Evolutionary conservation across 2,888 invertebrate species (phyloP).

Genomic region (Seira ritae): DNA sequence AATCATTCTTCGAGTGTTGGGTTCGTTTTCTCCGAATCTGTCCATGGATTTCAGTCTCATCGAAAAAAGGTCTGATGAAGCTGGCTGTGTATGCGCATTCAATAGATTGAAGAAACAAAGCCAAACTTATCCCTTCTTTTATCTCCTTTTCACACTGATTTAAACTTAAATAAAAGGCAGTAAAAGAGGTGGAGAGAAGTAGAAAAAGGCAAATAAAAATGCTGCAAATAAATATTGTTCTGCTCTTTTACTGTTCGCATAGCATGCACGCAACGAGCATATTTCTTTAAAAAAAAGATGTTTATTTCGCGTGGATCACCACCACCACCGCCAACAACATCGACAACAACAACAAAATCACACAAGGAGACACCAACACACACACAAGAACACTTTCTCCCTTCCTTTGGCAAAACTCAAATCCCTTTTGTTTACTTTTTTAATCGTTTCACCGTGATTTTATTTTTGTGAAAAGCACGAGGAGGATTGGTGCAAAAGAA

Average conservation of each 20-base stretch:
- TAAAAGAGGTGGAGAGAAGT: too few relatives aligned
- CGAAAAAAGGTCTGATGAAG: too few relatives aligned
- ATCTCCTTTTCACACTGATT: constrained; percentile 5
- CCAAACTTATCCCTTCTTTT: neutral
- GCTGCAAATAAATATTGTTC: neutral
- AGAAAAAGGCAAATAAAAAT: too few relatives aligned
- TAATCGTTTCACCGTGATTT: neutral
- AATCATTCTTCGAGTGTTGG: neutral
- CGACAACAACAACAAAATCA: neutral
- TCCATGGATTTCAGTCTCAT: too few relatives aligned
- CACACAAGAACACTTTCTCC: neutral
- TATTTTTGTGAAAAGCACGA: too few relatives aligned
- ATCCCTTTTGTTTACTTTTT: constrained; percentile 4
- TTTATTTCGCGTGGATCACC: constrained; percentile 28
- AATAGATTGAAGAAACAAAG: too few relatives aligned
- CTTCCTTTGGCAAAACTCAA: neutral
- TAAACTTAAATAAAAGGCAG: too few relatives aligned
- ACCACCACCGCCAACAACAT: neutral
- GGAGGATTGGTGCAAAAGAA: neutral
- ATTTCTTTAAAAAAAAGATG: neutral
- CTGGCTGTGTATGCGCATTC: too few relatives aligned
- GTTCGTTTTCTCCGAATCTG: too few relatives aligned
- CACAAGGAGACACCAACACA: neutral
- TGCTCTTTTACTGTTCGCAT: neutral
- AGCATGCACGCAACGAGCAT: neutral